A percentile compares a stretch with the other conserved stretches of the same genome.
phyloP scores from a whole-genome alignment of 2,888 invertebrate genomes.

The Eueremaeus valkanovi region DNA sequence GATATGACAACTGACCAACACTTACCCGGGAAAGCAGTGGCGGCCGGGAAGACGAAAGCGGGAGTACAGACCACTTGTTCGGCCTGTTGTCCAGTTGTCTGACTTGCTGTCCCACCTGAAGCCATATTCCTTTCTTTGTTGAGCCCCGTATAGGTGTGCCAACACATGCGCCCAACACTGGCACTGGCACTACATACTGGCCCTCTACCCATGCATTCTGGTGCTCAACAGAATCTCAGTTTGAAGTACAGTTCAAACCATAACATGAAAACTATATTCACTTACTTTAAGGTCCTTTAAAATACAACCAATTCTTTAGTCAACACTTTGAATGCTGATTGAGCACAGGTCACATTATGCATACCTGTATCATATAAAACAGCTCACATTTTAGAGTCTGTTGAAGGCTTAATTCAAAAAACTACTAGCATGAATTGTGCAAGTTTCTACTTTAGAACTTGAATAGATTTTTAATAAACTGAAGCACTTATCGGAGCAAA shows the following conservation, averaged over 20 bases:
- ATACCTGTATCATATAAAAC: too few species aligned
- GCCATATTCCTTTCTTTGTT: slow-evolving; percentile 35
- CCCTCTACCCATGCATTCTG: not conserved
- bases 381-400: too few species aligned
- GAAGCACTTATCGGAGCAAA: too few species aligned
- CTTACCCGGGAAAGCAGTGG: slow-evolving; percentile 44
- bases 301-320: too few species aligned
- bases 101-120: slow-evolving; percentile 35
- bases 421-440: too few species aligned
- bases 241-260: not conserved
- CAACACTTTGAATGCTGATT: too few species aligned
- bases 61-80: slow-evolving; percentile 48
- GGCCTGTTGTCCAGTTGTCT: slow-evolving; percentile 39
- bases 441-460: too few species aligned
- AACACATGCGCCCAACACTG: slow-evolving; percentile 30
- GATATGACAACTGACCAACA: not conserved
- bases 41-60: slow-evolving; percentile 47
- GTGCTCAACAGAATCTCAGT: not conserved
- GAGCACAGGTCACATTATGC: too few species aligned
- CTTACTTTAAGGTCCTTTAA: too few species aligned
- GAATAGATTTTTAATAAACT: too few species aligned
- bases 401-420: too few species aligned
- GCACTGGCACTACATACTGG: not conserved
- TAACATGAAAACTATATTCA: too few species aligned
- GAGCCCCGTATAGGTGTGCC: slow-evolving; percentile 34